Evolutionary conservation across 2,888 invertebrate species (phyloP).

Genomic region (Pardosa pseudoannulata): DNA sequence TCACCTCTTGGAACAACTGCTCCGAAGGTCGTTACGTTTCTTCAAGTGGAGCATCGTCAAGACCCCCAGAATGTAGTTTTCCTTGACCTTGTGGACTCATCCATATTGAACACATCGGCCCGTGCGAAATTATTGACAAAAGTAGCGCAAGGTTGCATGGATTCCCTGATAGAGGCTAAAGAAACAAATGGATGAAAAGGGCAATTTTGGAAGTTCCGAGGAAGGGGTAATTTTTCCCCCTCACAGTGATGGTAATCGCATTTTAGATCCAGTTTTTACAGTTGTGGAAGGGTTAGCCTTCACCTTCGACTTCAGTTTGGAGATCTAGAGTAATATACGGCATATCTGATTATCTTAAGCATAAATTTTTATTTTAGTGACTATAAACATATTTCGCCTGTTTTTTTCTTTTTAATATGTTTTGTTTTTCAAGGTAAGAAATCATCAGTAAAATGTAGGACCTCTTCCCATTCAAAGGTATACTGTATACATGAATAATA

Average conservation of each 20-base stretch:
- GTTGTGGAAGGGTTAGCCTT: background rate
- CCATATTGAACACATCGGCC: conserved; percentile 63
- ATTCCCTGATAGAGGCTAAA: background rate
- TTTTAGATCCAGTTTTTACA: background rate
- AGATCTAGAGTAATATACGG: too few relatives aligned
- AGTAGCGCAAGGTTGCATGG: conserved; percentile 30
- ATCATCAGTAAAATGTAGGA: too few relatives aligned
- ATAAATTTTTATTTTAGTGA: too few relatives aligned
- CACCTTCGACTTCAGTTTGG: conserved; percentile 4
- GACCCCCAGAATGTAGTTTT: conserved; percentile 31
- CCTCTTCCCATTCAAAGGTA: too few relatives aligned
- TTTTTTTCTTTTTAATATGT: too few relatives aligned
- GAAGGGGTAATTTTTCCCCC: background rate
- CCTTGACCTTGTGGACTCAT: conserved; percentile 65
- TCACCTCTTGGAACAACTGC: conserved; percentile 47
- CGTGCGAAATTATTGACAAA: conserved; percentile 45
- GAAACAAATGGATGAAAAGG: background rate
- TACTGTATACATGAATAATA: too few relatives aligned
- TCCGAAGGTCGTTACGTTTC: conserved; percentile 48
- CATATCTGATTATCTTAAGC: too few relatives aligned
- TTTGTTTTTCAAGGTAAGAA: too few relatives aligned
- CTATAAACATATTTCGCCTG: too few relatives aligned
- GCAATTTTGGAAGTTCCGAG: background rate
- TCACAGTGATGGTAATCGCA: background rate
- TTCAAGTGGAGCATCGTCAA: conserved; percentile 44